Evolutionary conservation across 2,797 vertebrate genomes (phyloP), one percentile per base, ranked within the genome.

Genomic region (Lepus townsendii): DNA sequence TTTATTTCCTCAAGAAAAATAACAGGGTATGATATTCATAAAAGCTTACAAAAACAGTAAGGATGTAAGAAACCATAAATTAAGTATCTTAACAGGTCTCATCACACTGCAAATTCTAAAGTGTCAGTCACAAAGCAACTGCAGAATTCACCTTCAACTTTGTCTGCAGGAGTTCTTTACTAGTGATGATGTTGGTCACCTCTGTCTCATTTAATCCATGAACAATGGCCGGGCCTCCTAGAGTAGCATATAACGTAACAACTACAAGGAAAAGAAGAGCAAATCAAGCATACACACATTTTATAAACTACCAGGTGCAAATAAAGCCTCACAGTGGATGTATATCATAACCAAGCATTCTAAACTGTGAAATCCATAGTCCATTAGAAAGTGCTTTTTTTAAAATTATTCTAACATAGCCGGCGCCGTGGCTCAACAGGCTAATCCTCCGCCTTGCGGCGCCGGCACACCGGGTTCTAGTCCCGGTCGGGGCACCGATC

Each of bases 181-280:
- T 99, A 69, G 99, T 99, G 96, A 99, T 99, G 96, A 99, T 99
- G 97, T 99, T 99, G 87, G 99, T 99, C 97, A 99, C 99, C 97
- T 99, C 98, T 0, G 99, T 98, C 97, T 99, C 99, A 60, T 99
- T 99, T 54, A 99, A 98, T 8, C 99, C 99, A 7, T 99, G 99
- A 88, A 98, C 98, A 80, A 99, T 99, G 30, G 99, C 99, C 13
- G 99, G 98, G 87, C 99, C 99, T 92, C 99, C 99, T 86, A 99
- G 98, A 2, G 99, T 99, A 52, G 99, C 98, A 26, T 99, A 99
- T 47, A 99, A 97, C 1, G 99, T 99, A 66, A 99, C 99, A 98
- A 99, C 99, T 99, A 97, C 12, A 98, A 94, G 0, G 24, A 94
- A 30, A 96, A 91, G 88, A 54, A 80, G 50, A 7, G 32, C 11